Evolutionary conservation across 2,888 invertebrate genomes (phyloP), one percentile per base, ranked within the genome.

Genomic region (Dexiosoma caninum): DNA sequence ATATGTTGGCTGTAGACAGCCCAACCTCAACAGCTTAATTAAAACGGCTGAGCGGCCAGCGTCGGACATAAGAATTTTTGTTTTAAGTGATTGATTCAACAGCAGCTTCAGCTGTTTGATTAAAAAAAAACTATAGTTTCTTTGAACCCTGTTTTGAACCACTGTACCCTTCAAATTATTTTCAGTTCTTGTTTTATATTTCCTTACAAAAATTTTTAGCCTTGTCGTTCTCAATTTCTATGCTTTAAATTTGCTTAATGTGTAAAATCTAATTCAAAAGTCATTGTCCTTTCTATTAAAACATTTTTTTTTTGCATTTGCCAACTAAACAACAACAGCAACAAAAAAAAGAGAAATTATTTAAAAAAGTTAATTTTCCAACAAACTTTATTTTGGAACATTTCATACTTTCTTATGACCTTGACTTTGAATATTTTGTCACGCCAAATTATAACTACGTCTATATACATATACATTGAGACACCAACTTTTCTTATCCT

Each of bases 391-490:
- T 70, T 62, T 70, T 35, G n/a, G 55, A 62, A 77, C 49, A 71
- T 57, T 71, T 57, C 40, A 70, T 64, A 77, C 70, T 77, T 70
- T 71, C 55, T 64, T 71, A 42, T 74, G 81, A 81, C 81, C 81
- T 81, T 81, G 81, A 81, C 81, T 77, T 81, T 81, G 81, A 81
- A 77, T 77, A 69, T 77, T 69, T 51, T 74, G 81, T 81, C 77
- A 77, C 81, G 77, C 81, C 81, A 81, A 81, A 81, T 81, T 77
- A 81, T 77, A 72, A 69, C 72, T 81, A 77, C 69, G 62, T 81
- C 32, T 62, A n/a, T 44, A 67, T 40, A 76, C 57, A 37, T 59
- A 27, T 23, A 27, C 27, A 27, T 27, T 27, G 3, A 14, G 37
- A 14, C 46, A 42, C 9, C 49, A 70, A 71, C 53, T 78, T 66